Base-by-base conservation (phyloP, 2,888 invertebrate species). In the Scaptomyza caliginosa region DNA sequence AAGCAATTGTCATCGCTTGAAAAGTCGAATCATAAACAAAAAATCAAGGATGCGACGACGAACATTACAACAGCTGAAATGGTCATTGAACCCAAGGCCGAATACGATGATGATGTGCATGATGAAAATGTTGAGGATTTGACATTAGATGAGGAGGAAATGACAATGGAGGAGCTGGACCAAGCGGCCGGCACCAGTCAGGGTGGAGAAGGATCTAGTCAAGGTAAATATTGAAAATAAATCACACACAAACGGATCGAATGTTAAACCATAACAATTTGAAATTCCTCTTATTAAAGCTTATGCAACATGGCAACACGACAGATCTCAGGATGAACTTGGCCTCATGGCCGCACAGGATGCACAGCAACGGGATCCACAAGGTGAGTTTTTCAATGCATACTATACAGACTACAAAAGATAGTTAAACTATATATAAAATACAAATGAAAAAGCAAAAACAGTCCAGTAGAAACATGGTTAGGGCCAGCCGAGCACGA, bases 231-330 rank as follows among this genome's bases (percentile, higher is more conserved):
- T 19, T 11, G 4, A 7, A 0, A 10, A 2, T 6, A 5, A 19
- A 5, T 4, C n/a, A n/a, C n/a, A n/a, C n/a, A n/a, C n/a, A n/a
- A n/a, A n/a, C n/a, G n/a, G n/a, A n/a, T n/a, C n/a, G n/a, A n/a
- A n/a, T n/a, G n/a, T n/a, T n/a, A n/a, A n/a, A n/a, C n/a, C n/a
- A n/a, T n/a, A n/a, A n/a, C n/a, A 23, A 11, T 13, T 4, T n/a
- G 43, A 19, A 36, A 8, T 34, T 30, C 3, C 21, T 4, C 8
- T 28, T 58, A 21, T 43, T 17, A 46, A 92, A 96, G 96, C 96
- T 93, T 95, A 96, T 93, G 94, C 94, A 89, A 92, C 94, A 93
- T 96, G 96, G 96, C 96, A 96, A 92, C 95, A 96, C 93, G 94
- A 95, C 92, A 93, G 94, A 92, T 94, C 95, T 94, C 96, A 96